Base-by-base conservation (phyloP, 2,888 invertebrate species). In the Hecatera dysodea region DNA sequence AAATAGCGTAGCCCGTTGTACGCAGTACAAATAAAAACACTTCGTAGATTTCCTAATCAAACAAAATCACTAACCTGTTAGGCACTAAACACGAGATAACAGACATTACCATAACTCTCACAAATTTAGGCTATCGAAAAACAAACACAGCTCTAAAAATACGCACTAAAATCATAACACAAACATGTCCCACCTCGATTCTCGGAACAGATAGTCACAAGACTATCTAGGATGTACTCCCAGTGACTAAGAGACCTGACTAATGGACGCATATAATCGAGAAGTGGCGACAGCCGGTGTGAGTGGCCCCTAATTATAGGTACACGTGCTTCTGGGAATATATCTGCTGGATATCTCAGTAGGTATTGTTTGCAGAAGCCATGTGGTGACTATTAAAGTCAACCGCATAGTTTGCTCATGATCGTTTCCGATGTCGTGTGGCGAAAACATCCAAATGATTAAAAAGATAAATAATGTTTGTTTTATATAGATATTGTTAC, bases 241-340 rank as follows among this genome's bases (percentile, higher is more conserved):
- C 50, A 73, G 19, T 79, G 78, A 79, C 67, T 78, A 78, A 79
- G 46, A 56, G 55, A 55, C 17, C 79, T 83, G 83, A 83, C 61
- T 81, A 83, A 83, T 50, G 69, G 48, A 75, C 78, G 66, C 52
- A 78, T 75, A 84, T 81, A 82, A 70, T 72, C 70, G 73, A 60
- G 65, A 36, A 61, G 59, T 56, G 69, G 27, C 72, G 76, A 80
- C 78, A 60, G 74, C 29, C 52, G 63, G 55, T 53, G 61, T 63
- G 66, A 68, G 52, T 57, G 11, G 64, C 1, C 56, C 71, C 66
- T 72, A 67, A 80, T 67, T 67, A 72, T 80, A 75, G 66, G 55
- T 27, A 42, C 42, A 62, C 48, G 42, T 64, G 27, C 1, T 66
- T 64, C 72, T 60, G 19, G 27, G 42, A 72, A 78, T 52, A 56